A percentile compares a stretch with the other conserved stretches of the same genome.
These are phyloP conservation scores for Coracias cyanogaster DNA, from an alignment of 2,797 vertebrate species.

Conservation along the genomic window DNA sequence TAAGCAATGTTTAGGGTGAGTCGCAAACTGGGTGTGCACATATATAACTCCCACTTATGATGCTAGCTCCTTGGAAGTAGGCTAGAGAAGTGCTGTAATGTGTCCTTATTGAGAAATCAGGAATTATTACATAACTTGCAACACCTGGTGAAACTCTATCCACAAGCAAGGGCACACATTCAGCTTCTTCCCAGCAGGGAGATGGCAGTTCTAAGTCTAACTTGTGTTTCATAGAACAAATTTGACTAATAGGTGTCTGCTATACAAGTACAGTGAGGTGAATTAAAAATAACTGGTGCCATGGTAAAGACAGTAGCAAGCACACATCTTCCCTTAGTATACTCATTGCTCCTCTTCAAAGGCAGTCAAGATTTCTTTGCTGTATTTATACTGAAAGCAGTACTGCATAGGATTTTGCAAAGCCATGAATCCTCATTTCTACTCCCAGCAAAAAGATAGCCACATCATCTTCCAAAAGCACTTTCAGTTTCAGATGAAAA, in stretches of 20 bases:
- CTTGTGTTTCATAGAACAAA: background rate
- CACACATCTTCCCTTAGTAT: background rate
- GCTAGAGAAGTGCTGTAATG: conserved; percentile 56
- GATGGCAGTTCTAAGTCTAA: background rate
- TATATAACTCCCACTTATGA: conserved; percentile 54
- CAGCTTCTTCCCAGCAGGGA: conserved; percentile 37
- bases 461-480: background rate
- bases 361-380: background rate
- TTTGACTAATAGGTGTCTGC: conserved; percentile 58
- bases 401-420: background rate
- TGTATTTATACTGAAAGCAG: background rate
- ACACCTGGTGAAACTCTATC: conserved; percentile 49
- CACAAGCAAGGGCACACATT: background rate
- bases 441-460: background rate
- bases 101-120: conserved; percentile 55
- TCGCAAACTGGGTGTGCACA: conserved; percentile 59
- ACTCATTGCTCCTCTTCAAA: background rate
- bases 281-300: conserved; percentile 14
- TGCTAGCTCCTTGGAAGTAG: conserved; percentile 57
- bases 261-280: background rate
- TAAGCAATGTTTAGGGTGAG: conserved; percentile 59
- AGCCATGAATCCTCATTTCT: background rate
- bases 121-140: conserved; percentile 55
- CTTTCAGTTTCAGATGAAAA: background rate
- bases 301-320: background rate